Evolutionary conservation across 2,797 vertebrate genomes (phyloP).

Genomic region (Oreonectes daqikongensis): DNA sequence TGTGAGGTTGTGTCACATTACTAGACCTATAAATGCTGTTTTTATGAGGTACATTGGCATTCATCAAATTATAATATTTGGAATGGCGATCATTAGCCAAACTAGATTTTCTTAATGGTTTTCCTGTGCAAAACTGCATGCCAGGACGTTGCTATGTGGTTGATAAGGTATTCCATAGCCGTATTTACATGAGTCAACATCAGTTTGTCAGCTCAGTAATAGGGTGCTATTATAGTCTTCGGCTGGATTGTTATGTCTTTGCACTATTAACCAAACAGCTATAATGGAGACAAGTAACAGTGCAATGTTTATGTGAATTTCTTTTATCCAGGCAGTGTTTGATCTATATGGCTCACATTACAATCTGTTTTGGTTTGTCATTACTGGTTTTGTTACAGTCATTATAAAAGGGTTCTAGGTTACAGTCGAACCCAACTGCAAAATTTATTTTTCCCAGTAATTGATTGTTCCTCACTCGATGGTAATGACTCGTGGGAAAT

Average conservation of each 20-base stretch:
- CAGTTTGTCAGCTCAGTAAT: background rate
- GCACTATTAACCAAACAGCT: background rate
- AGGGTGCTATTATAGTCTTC: background rate
- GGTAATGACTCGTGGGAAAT: constrained; percentile 16
- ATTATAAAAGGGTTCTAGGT: background rate
- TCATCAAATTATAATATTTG: background rate
- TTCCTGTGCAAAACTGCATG: background rate
- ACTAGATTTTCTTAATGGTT: background rate
- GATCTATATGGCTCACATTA: background rate
- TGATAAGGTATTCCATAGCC: background rate
- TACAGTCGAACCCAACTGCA: background rate
- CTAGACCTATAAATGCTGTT: background rate
- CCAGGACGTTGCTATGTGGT: background rate
- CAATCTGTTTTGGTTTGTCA: background rate
- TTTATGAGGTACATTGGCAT: background rate
- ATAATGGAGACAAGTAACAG: background rate
- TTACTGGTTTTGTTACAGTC: background rate
- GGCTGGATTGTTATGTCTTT: background rate
- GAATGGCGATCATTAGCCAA: background rate
- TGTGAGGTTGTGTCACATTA: background rate
- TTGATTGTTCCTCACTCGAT: constrained; percentile 21
- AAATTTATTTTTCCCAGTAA: constrained; percentile 23
- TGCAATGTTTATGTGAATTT: background rate
- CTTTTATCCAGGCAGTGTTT: background rate
- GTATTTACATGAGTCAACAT: background rate